Base-by-base conservation (phyloP, 2,797 vertebrate species). In the Pseudochromis fuscus region DNA sequence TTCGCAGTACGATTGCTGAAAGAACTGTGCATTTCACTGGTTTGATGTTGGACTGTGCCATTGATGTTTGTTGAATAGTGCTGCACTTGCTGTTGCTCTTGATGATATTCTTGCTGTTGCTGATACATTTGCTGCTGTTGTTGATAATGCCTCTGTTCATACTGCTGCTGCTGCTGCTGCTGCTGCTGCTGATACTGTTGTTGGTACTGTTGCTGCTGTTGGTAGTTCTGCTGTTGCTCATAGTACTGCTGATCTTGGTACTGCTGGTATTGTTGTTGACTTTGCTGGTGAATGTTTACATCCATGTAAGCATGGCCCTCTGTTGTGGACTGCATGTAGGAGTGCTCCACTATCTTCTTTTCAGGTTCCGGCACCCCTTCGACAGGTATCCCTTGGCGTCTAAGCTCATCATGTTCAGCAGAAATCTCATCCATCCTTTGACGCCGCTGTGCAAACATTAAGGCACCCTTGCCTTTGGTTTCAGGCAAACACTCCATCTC, bases 371-470 rank as follows among this genome's bases (percentile, higher is more conserved):
- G 87, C 4, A 72, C 57, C 18, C 86, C 90, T 81, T 96, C 94
- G 59, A 95, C 89, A 1, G 95, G 93, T 18, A 91, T 78, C 0
- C 92, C 95, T 15, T 93, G 92, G 46, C 90, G 81, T 79, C 95
- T 94, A 57, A 95, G 89, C 80, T 98, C 96, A 59, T 98, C 97
- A 9, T 96, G 95, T 61, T 98, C 96, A 0, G 96, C 97, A 4
- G 96, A 73, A 66, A 99, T 97, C 89, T 98, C 96, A 85, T 99
- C 98, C 95, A 99, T 95, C 30, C 97, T 92, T 80, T 94, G 95
- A 81, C 96, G 94, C 38, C 97, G 93, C 85, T 95, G 95, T 71
- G 95, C 97, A 91, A 99, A 99, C 98, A 99, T 98, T 57, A 96
- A 74, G 33, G 95, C 98, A 13, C 98, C 98, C 87, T 99, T 99